Evolutionary conservation across 2,113 vertebrate species (phyloP).

Genomic region (Irena cyanogastra): DNA sequence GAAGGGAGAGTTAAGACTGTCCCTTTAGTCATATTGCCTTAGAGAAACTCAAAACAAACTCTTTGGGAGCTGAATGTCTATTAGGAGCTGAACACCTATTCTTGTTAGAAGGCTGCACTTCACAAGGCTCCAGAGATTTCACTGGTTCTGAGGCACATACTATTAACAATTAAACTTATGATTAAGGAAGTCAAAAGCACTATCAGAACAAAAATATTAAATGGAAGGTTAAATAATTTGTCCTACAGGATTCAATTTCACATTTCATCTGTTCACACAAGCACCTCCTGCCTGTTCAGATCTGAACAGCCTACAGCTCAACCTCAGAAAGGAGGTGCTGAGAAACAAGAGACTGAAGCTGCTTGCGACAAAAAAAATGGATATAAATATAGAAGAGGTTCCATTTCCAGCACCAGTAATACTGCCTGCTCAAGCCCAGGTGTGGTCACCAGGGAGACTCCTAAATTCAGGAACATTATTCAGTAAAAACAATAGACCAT

Average conservation of each 20-base stretch:
- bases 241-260: conserved; percentile 48
- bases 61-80: neutral
- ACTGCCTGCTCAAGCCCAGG: conserved; percentile 63
- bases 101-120: conserved; percentile 40
- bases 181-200: conserved; percentile 55
- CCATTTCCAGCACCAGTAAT: conserved; percentile 73
- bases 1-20: neutral
- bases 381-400: conserved; percentile 62
- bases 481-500: neutral
- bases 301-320: neutral
- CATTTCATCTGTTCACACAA: conserved; percentile 49
- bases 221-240: conserved; percentile 50
- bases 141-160: conserved; percentile 56
- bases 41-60: conserved; percentile 9
- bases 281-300: conserved; percentile 33
- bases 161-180: conserved; percentile 43
- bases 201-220: conserved; percentile 62
- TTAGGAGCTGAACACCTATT: conserved; percentile 1
- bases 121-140: conserved; percentile 40
- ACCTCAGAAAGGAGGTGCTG: conserved; percentile 60
- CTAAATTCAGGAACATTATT: conserved; percentile 33
- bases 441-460: conserved; percentile 18
- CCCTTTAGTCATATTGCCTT: conserved; percentile 60
- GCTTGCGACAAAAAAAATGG: conserved; percentile 47
- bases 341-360: conserved; percentile 60